Evolutionary conservation across 2,888 invertebrate species (phyloP).

Genomic region (Copidosoma aretas): DNA sequence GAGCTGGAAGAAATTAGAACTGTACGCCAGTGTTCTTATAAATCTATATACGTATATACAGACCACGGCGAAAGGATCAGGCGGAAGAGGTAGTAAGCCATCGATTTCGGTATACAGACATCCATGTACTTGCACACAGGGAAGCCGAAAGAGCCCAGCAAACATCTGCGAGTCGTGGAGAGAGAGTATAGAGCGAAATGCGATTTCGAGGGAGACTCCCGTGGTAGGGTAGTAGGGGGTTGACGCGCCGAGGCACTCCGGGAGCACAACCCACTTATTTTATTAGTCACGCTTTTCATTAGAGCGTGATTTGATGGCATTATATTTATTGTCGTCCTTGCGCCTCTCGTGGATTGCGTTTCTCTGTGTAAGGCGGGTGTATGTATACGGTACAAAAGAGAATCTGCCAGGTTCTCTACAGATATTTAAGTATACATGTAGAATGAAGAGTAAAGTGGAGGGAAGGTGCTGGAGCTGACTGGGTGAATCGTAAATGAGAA

Average conservation of each 20-base stretch:
- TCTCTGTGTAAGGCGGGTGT: slow-evolving; percentile 31
- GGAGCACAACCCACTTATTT: slow-evolving; percentile 50
- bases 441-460: not conserved
- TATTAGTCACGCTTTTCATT: slow-evolving; percentile 57
- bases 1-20: slow-evolving; percentile 33
- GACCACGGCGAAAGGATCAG: slow-evolving; percentile 35
- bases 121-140: slow-evolving; percentile 1
- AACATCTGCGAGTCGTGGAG: slow-evolving; percentile 37
- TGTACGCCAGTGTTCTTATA: not conserved
- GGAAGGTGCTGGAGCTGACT: not conserved
- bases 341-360: not conserved
- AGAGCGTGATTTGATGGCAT: slow-evolving; percentile 55
- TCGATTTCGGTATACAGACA: too few relatives aligned
- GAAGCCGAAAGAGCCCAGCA: slow-evolving; percentile 33
- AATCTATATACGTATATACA: not conserved
- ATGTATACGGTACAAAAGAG: too few relatives aligned
- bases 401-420: too few relatives aligned
- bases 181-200: slow-evolving; percentile 39
- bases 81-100: slow-evolving; percentile 33
- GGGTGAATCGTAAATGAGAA: not conserved
- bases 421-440: too few relatives aligned
- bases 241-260: not conserved
- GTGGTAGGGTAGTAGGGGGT: not conserved
- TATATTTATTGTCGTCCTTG: slow-evolving; percentile 46
- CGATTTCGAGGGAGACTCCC: slow-evolving; percentile 43